phyloP scores from a whole-genome alignment of 2,888 invertebrate species.

The Pristionchus fissidentatus region DNA sequence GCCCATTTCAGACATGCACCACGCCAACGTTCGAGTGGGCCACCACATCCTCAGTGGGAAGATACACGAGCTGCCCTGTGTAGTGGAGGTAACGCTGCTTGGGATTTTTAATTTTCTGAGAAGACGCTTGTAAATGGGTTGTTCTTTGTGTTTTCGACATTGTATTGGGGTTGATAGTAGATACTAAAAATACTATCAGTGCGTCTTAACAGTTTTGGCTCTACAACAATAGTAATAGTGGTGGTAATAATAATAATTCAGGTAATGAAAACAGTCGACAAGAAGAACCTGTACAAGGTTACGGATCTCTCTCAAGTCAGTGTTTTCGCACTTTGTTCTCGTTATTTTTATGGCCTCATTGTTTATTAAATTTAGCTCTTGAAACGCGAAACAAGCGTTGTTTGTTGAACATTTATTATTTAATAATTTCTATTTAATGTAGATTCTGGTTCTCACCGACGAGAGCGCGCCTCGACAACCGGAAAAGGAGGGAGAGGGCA shows the following conservation, averaged over 20 bases:
- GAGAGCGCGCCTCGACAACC: background rate
- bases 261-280: slow-evolving; percentile 94
- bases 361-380: too few species aligned
- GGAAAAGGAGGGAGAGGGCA: slow-evolving; percentile 28
- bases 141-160: too few species aligned
- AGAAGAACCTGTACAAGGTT: slow-evolving; percentile 96
- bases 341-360: background rate
- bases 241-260: too few species aligned
- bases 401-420: background rate
- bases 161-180: too few species aligned
- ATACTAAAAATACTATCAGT: too few species aligned
- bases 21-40: slow-evolving; percentile 65
- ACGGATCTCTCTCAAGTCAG: slow-evolving; percentile 91
- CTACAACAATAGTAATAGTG: too few species aligned
- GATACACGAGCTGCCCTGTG: slow-evolving; percentile 71
- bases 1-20: slow-evolving; percentile 58
- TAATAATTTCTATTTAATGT: slow-evolving; percentile 3
- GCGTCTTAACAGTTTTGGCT: too few species aligned
- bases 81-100: slow-evolving; percentile 72
- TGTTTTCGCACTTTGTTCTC: too few species aligned
- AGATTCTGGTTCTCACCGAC: slow-evolving; percentile 21
- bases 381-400: too few species aligned
- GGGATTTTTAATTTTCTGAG: background rate
- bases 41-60: slow-evolving; percentile 63
- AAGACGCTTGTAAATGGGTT: too few species aligned